phyloP scores from a whole-genome alignment of 2,113 vertebrate genomes.

The Seriola aureovittata region DNA sequence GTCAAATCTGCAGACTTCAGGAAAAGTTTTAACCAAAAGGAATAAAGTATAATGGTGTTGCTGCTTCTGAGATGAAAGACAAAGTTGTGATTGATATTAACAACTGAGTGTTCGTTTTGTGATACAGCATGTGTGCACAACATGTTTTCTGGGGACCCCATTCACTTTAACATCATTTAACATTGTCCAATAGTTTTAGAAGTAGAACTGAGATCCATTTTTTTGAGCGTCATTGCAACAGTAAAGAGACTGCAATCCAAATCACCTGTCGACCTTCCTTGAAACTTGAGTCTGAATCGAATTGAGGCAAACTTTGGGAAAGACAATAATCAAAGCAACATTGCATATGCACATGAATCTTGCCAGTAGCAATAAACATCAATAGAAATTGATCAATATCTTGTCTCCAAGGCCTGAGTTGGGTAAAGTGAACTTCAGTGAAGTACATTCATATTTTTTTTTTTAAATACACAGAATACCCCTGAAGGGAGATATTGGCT shows the following conservation, averaged over 20 bases:
- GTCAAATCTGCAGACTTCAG: constrained; percentile 48
- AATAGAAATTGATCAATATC: constrained; percentile 69
- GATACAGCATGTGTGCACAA: constrained; percentile 4
- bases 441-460: constrained; percentile 34
- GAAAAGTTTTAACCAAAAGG: constrained; percentile 53
- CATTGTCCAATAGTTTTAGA: not conserved
- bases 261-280: not conserved
- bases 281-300: constrained; percentile 27
- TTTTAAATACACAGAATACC: constrained; percentile 3
- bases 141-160: not conserved
- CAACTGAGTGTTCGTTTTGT: constrained; percentile 16
- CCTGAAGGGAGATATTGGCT: constrained; percentile 25
- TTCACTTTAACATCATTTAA: no score
- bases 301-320: constrained; percentile 31
- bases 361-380: constrained; percentile 57
- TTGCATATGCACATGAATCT: constrained; percentile 53
- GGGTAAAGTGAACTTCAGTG: constrained; percentile 39
- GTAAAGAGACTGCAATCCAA: not conserved
- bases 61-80: constrained; percentile 50
- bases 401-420: constrained; percentile 41
- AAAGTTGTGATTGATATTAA: constrained; percentile 39
- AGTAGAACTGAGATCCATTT: constrained; percentile 2
- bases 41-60: constrained; percentile 45
- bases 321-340: constrained; percentile 57
- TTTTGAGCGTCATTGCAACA: not conserved